phyloP scores from a whole-genome alignment of 1,140 invertebrate genomes.

The Steinernema khuongi region DNA sequence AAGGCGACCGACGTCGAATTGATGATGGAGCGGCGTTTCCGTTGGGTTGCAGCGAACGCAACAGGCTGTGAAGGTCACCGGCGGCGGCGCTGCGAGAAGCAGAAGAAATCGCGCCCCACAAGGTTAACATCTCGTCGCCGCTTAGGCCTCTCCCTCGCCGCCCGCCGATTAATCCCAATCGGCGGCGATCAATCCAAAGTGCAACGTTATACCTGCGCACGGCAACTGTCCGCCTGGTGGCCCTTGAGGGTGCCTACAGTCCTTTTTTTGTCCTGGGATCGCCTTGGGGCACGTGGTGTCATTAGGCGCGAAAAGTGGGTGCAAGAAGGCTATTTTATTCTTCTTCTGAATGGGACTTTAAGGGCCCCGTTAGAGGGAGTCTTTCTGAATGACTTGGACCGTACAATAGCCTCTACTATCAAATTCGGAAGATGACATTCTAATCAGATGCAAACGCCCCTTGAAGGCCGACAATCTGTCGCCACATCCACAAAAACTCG shows the following conservation, averaged over 20 bases:
- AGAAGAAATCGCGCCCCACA: not conserved
- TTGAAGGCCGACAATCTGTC: no score
- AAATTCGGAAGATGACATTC: no score
- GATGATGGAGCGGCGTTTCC: not conserved
- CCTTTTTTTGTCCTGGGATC: no score
- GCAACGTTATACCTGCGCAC: slow-evolving; percentile 9
- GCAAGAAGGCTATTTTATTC: no score
- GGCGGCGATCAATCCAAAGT: slow-evolving; percentile 11
- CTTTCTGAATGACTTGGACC: no score
- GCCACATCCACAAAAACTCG: no score
- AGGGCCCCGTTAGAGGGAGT: no score
- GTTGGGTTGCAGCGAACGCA: not conserved
- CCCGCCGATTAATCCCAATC: slow-evolving; percentile 6
- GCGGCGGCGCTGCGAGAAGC: not conserved
- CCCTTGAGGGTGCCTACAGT: no score
- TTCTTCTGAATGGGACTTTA: no score
- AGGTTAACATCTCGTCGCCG: slow-evolving; percentile 10
- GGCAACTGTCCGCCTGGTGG: not conserved
- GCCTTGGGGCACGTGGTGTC: no score
- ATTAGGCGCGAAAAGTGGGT: no score
- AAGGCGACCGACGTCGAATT: not conserved
- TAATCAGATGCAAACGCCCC: not conserved
- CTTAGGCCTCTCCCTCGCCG: not conserved
- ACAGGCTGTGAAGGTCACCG: not conserved
- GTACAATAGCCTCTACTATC: no score